Conservation (phyloP, 2,113 vertebrate species). For the Pterocles gutturalis region DNA sequence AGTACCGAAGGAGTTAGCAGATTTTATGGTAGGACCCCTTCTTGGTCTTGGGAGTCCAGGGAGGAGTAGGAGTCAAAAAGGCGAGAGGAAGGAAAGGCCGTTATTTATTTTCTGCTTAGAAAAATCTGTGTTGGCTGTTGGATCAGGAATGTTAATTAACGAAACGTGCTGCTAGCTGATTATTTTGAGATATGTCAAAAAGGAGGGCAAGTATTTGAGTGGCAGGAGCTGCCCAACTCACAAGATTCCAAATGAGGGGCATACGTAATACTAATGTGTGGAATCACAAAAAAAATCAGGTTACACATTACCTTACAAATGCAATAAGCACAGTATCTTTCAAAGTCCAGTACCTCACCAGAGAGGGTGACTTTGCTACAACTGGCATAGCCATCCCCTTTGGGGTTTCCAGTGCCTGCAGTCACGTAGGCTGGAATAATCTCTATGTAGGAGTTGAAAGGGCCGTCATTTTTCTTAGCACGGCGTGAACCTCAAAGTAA, state of each 20-base stretch:
- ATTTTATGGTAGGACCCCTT: neutral
- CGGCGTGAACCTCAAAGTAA: neutral
- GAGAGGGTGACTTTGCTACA: neutral
- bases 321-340: neutral
- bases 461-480: neutral
- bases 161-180: neutral
- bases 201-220: neutral
- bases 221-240: neutral
- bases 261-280: neutral
- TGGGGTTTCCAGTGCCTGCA: neutral
- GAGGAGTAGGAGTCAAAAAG: neutral
- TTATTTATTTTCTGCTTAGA: neutral
- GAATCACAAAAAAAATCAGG: neutral
- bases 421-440: neutral
- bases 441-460: neutral
- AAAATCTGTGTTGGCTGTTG: neutral
- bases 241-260: neutral
- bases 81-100: neutral
- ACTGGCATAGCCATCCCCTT: neutral
- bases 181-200: neutral
- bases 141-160: neutral
- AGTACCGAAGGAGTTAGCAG: neutral
- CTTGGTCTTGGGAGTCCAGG: too few species aligned
- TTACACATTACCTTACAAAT: neutral
- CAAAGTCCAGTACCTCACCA: neutral